phyloP scores from a whole-genome alignment of 2,888 invertebrate species.

The Sarcophaga caerulescens region DNA sequence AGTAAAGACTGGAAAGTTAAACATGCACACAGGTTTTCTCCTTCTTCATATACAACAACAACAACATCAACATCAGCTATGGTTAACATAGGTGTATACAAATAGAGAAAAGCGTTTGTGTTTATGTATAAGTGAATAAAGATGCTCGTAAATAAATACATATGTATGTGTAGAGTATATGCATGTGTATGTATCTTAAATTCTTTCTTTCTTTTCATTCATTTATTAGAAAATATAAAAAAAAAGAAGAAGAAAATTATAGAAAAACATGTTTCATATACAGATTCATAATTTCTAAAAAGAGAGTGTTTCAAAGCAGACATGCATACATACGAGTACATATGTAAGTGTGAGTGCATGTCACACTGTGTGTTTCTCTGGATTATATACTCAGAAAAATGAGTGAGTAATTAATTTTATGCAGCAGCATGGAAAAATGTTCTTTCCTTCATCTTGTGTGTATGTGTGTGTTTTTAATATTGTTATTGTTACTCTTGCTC shows the following conservation, averaged over 20 bases:
- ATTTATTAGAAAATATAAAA: conserved; percentile 2
- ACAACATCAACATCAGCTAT: background rate
- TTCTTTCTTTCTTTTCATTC: conserved; percentile 3
- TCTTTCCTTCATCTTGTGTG: conserved; percentile 29
- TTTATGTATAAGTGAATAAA: too few relatives aligned
- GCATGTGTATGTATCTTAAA: conserved; percentile 10
- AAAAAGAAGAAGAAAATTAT: conserved; percentile 11
- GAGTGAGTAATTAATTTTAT: conserved; percentile 66
- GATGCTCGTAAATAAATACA: background rate
- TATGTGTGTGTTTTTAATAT: background rate
- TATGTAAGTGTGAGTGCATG: background rate
- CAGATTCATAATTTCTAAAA: background rate
- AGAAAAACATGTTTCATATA: conserved; percentile 15
- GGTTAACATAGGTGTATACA: background rate
- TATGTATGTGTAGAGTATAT: background rate
- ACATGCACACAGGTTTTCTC: background rate
- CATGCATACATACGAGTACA: too few relatives aligned
- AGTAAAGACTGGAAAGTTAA: conserved; percentile 48
- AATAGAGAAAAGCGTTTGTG: background rate
- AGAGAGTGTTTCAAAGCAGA: background rate
- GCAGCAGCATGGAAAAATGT: conserved; percentile 61
- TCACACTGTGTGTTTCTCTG: background rate
- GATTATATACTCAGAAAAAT: conserved; percentile 60
- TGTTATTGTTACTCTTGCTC: conserved; percentile 9
- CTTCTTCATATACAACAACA: background rate